Evolutionary conservation across 1,140 invertebrate species (phyloP).

Genomic region (Philopotamus ludificatus): DNA sequence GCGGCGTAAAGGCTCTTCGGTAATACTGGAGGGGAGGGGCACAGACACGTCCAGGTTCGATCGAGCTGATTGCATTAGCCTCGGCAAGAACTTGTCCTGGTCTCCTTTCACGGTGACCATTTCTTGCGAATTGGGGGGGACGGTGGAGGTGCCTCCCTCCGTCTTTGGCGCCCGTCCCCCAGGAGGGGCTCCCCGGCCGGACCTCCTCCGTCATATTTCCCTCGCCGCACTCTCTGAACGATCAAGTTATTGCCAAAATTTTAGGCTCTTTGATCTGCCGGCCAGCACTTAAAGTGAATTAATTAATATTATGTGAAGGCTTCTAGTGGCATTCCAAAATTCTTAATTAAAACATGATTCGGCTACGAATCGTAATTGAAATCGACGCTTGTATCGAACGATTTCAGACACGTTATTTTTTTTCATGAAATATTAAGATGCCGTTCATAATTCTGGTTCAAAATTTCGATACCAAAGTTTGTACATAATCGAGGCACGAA

Average conservation of each 20-base stretch:
- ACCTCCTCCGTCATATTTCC: constrained; percentile 20
- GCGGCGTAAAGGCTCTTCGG: too few relatives aligned
- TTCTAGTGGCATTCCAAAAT: neutral
- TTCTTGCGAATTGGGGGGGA: constrained; percentile 20
- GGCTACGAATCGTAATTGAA: neutral
- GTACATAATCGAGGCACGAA: constrained; percentile 6
- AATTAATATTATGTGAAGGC: constrained; percentile 32
- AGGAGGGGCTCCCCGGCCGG: constrained; percentile 6
- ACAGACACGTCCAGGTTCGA: constrained; percentile 2
- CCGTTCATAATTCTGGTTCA: neutral
- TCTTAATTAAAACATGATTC: neutral
- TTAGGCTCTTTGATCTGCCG: constrained; percentile 36
- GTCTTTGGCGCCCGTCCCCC: neutral
- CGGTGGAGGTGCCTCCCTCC: neutral
- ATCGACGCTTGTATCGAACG: neutral
- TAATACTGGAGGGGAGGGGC: too few relatives aligned
- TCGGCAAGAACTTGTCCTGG: constrained; percentile 30
- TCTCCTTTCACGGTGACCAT: constrained; percentile 28
- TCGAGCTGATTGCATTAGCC: constrained; percentile 32
- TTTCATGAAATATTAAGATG: neutral
- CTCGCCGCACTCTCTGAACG: constrained; percentile 3
- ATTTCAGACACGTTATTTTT: neutral
- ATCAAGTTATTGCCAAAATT: constrained; percentile 35
- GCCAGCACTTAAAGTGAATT: constrained; percentile 34
- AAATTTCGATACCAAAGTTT: constrained; percentile 10